Base-by-base conservation (phyloP, 2,888 invertebrate species). In the Leptinotarsa haldemani region DNA sequence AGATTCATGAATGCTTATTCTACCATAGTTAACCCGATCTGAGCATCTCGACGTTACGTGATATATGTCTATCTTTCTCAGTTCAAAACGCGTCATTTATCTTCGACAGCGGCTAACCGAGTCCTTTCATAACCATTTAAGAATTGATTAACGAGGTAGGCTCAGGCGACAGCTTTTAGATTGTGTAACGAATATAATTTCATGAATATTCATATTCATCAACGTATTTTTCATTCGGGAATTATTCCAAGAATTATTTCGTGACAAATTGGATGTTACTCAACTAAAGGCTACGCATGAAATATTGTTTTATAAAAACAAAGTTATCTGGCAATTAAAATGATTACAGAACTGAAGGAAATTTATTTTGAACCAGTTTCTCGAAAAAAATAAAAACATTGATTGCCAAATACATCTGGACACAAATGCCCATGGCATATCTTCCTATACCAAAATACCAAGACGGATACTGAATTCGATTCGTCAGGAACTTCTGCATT, bases 201-300 rank as follows among this genome's bases (percentile, higher is more conserved):
- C 71, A 76, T 76, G 73, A 73, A 76, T 76, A 76, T 73, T 76
- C 73, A 76, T 74, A 75, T 75, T 53, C 73, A 69, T 76, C 73
- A 76, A 71, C 70, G 56, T 68, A 22, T 47, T 68, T 46, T 68
- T 46, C 30, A 56, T 56, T 20, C 20, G 15, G 16, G 20, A 47
- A 46, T 56, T 22, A 20, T 68, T 68, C 56, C 9, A 47, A 16
- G 46, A 56, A 56, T 25, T 68, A 40, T 15, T 20, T 53, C 53
- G 9, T 30, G 30, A 56, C n/a, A 22, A 56, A 68, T 30, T 40
- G 46, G 56, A 20, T 66, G 50, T 25, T 66, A 12, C 12, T 18
- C 22, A 50, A 50, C 9, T 50, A 50, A 13, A 50, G 15, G 50
- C n/a, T 50, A 40, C 40, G 40, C 12, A 50, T 50, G n/a, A 50